Evolutionary conservation across 1,140 invertebrate genomes (phyloP).

Genomic region (Andricus grossulariae): DNA sequence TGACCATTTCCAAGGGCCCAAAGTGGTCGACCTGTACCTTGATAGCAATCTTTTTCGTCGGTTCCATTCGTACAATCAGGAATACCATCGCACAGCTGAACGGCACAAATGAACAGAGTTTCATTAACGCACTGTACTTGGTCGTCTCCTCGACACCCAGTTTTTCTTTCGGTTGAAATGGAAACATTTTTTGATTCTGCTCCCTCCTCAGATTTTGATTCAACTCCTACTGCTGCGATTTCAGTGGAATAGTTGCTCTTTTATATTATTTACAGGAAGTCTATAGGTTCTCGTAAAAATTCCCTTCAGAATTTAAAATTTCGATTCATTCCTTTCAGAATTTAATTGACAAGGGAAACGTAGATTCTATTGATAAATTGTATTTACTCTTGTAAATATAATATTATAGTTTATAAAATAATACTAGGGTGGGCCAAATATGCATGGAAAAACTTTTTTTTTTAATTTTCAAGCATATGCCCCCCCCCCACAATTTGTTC

Average conservation of each 20-base stretch:
- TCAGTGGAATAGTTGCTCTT: conserved; percentile 35
- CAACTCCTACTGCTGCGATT: conserved; percentile 36
- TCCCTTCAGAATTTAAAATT: not conserved
- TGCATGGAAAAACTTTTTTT: too few relatives aligned
- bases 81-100: conserved; percentile 74
- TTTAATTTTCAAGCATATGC: too few relatives aligned
- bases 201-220: not conserved
- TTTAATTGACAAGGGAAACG: too few relatives aligned
- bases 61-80: conserved; percentile 76
- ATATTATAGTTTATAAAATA: too few relatives aligned
- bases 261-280: not conserved
- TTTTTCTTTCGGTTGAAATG: conserved; percentile 44
- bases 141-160: conserved; percentile 73
- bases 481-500: too few relatives aligned
- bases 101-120: conserved; percentile 69
- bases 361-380: too few relatives aligned
- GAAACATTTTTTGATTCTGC: conserved; percentile 18
- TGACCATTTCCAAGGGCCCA: not conserved
- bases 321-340: not conserved
- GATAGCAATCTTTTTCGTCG: conserved; percentile 69
- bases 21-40: conserved; percentile 53
- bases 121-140: conserved; percentile 69
- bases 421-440: too few relatives aligned
- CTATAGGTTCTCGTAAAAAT: not conserved
- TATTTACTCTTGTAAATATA: too few relatives aligned